Base-by-base conservation (phyloP, 30 jellyfish, hydroid and myxozoan species). In the Hydractinia echinata region DNA sequence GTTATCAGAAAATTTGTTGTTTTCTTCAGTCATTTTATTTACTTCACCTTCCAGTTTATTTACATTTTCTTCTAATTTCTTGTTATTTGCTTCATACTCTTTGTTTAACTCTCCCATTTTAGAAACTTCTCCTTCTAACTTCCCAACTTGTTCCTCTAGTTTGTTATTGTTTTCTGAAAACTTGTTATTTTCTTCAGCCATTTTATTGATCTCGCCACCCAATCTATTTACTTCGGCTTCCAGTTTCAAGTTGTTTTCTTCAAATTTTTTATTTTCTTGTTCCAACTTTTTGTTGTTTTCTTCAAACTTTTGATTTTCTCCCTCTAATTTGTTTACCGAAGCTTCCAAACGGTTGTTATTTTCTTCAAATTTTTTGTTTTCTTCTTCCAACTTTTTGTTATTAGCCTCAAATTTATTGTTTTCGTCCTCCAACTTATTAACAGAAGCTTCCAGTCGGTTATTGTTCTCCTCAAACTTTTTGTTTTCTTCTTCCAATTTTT, bases 171-270 rank as follows among this genome's bases (percentile, higher is more conserved):
- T 90, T 44, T 84, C 95, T 8, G 93, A 94, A 82, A 90, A 90
- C 61, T 85, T 90, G 84, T 86, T 86, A 74, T 90, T 90, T 76
- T 90, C 96, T 55, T 82, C 96, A 0, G 90, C 83, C 96, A 88
- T 70, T 61, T 88, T 88, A 21, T 87, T 60, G 5, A 81, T 87
- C 53, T 90, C 97, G 11, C 95, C 95, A 79, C 82, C 97, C 76
- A 90, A 55, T 51, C 84, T 84, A 56, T n/a, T 44, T 19, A 80
- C 87, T 48, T 80, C 67, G 20, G 84, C 93, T 69, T 90, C 95
- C 50, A 90, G 94, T 78, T 90, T 90, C 84, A 81, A 68, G 80
- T 90, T 90, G 54, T 82, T 89, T 15, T 76, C 97, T 72, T 81
- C 97, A 58, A 77, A 89, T 81, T 89, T 85, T 76, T 85, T 89